These are phyloP conservation scores for Gymnoscopelus braueri DNA, from an alignment of 2,797 vertebrate genomes.

Conservation along the genomic window DNA sequence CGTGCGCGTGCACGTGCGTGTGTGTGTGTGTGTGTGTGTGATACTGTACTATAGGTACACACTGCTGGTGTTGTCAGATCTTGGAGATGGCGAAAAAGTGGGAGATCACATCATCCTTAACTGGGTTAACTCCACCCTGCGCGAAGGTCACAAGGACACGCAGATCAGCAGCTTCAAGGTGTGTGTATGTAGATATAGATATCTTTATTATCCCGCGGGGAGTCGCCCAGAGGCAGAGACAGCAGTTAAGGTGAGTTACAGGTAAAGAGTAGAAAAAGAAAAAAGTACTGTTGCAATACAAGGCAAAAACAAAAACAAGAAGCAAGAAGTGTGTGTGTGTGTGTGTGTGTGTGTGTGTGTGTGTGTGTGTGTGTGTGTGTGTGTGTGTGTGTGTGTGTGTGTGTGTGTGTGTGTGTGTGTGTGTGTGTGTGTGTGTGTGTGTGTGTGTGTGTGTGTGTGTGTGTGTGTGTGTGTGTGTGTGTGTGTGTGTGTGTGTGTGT, in stretches of 20 bases:
- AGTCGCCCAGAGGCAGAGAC: neutral
- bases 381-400: conserved; percentile 38
- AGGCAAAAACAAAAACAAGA: no score
- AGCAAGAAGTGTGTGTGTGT: no score
- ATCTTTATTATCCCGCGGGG: no score
- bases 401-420: neutral
- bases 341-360: conserved; percentile 3
- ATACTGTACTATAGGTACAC: conserved; percentile 85
- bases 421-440: conserved; percentile 87
- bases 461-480: conserved; percentile 87
- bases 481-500: conserved; percentile 84
- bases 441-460: conserved; percentile 84
- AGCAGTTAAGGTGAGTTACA: no score
- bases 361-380: conserved; percentile 52
- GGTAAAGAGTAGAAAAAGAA: no score
- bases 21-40: neutral
- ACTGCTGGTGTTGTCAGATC: conserved; percentile 89
- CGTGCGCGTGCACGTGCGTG: no score
- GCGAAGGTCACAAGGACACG: conserved; percentile 83
- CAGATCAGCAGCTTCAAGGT: conserved; percentile 95
- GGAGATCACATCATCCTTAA: conserved; percentile 91
- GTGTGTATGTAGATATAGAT: conserved; percentile 38
- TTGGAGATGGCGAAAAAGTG: conserved; percentile 93
- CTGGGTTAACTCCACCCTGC: conserved; percentile 94
- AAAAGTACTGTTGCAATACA: no score